Base-by-base conservation (phyloP, 2,888 invertebrate genomes). In the Anorthoa munda region DNA sequence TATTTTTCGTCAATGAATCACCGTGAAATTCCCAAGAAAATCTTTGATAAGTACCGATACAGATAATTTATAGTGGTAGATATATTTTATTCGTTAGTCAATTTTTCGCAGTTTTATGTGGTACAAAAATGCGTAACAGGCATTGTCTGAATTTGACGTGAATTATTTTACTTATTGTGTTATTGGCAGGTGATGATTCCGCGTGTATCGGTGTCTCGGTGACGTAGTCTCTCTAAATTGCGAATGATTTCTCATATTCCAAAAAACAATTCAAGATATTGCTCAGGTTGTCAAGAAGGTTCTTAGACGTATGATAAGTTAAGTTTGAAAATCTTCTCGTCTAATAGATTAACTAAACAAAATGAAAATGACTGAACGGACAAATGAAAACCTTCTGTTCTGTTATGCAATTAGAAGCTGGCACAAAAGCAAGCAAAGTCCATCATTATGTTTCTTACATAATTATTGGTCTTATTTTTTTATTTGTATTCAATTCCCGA, bases 1-100 rank as follows among this genome's bases (percentile, higher is more conserved):
- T 67, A 70, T 67, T 77, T 68, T 73, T 70, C 31, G 58, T 23
- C 31, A n/a, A 46, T 83, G 69, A 81, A 60, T 83, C 69, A 83
- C 50, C 59, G 12, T 53, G 51, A 65, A 50, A 65, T 71, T 56
- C 23, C 21, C 9, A 63, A 66, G 61, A 80, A 76, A 55, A 48
- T n/a, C 65, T 48, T 39, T 73, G 51, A 66, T 66, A 79, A 39
- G 12, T 51, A 51, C 31, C 15, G 75, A 26, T 75, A 39, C 4
- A 56, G 46, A 75, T 82, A 63, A 68, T 48, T 46, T 66, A 12
- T 55, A 79, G 58, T 78, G 51, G 21, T 59, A 11, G 31, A 3
- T 53, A 58, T 31, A 31, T 31, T 66, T 51, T 39, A 26, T 12
- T 23, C 18, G 51, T 18, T 51, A 17, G 13, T 67, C 17, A 46